Conservation (phyloP, 2,888 invertebrate species). For the Steromphala cineraria region DNA sequence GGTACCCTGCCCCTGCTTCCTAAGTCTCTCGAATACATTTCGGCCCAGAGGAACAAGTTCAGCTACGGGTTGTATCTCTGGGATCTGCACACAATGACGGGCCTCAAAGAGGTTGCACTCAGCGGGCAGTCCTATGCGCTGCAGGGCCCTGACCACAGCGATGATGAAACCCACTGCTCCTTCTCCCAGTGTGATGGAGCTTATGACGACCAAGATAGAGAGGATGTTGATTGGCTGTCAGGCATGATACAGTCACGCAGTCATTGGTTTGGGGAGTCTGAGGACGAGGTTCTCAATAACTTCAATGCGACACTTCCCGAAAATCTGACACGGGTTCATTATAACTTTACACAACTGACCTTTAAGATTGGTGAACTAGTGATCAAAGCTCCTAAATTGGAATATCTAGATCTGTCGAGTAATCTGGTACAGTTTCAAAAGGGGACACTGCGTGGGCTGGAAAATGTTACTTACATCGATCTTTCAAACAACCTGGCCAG, state of each 20-base stretch:
- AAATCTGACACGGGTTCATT: background rate
- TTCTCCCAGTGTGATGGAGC: background rate
- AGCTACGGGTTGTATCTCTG: background rate
- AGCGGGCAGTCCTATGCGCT: background rate
- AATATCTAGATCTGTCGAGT: slow-evolving; percentile 14
- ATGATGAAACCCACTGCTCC: background rate
- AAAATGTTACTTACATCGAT: slow-evolving; percentile 16
- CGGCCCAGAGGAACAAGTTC: slow-evolving; percentile 14
- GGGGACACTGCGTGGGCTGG: background rate
- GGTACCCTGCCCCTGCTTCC: background rate
- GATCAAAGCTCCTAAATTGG: background rate
- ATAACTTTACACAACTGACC: background rate
- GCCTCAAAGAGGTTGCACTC: background rate
- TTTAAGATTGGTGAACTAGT: background rate
- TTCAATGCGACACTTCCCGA: background rate
- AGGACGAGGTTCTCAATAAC: too few relatives aligned
- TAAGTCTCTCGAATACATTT: background rate
- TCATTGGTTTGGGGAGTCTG: background rate
- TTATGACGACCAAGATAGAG: background rate
- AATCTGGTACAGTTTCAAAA: background rate
- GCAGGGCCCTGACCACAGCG: background rate
- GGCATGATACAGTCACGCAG: background rate
- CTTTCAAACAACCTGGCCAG: background rate
- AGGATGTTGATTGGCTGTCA: background rate
- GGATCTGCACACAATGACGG: background rate